A percentile compares a stretch with the other conserved stretches of the same genome.
Conservation (phyloP, 2,888 invertebrate species). For the Drosophila anomelani region DNA sequence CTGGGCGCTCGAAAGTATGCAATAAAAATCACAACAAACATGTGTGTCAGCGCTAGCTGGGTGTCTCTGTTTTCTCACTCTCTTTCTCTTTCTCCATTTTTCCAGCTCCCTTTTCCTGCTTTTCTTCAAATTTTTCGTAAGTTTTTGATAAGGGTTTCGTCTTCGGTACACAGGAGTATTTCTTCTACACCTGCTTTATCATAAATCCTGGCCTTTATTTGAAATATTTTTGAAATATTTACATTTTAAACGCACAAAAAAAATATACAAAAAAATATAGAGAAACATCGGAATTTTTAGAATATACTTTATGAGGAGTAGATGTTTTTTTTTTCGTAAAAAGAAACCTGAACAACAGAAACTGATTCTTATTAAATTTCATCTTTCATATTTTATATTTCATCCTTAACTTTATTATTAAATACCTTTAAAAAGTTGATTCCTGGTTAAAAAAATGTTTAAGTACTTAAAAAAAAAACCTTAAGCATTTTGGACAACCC, state of each 20-base stretch:
- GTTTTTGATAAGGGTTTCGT: slow-evolving; percentile 21
- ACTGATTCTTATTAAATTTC: too few relatives aligned
- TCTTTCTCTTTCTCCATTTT: not conserved
- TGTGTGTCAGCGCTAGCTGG: slow-evolving; percentile 36
- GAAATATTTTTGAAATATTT: not conserved
- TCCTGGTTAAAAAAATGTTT: not conserved
- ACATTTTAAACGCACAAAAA: too few relatives aligned
- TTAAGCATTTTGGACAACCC: slow-evolving; percentile 60
- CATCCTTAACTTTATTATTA: not conserved
- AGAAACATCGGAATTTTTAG: not conserved
- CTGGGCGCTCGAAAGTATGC: slow-evolving; percentile 67
- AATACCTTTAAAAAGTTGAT: not conserved
- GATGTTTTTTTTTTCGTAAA: not conserved
- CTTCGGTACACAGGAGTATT: slow-evolving; percentile 32
- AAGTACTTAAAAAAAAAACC: slow-evolving; percentile 30
- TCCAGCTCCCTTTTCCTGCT: not conserved
- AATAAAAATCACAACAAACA: slow-evolving; percentile 79
- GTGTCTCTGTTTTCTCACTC: not conserved
- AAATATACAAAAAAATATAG: too few relatives aligned
- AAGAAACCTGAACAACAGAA: not conserved
- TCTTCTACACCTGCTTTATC: not conserved
- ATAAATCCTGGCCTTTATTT: not conserved
- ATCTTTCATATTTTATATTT: too few relatives aligned
- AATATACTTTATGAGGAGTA: not conserved
- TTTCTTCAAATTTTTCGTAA: not conserved